A percentile compares a stretch with the other conserved stretches of the same genome.
phyloP scores from a whole-genome alignment of 2,888 invertebrate species.

The Phania funesta region DNA sequence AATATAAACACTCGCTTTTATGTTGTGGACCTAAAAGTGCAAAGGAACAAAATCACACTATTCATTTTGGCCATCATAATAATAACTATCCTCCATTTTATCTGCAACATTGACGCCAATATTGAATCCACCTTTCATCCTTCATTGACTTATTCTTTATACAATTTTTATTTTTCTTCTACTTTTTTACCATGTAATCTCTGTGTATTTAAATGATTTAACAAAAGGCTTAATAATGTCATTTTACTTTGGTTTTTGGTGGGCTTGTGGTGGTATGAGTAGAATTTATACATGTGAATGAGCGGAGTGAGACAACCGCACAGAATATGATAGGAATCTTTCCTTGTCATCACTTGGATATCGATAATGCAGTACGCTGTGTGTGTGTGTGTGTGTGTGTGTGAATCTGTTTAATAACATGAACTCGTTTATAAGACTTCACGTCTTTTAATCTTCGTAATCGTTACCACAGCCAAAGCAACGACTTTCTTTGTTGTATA shows the following conservation, averaged over 20 bases:
- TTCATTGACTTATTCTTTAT: not conserved
- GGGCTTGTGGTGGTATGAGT: not conserved
- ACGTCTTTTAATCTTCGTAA: constrained; percentile 30
- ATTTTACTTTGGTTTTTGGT: constrained; percentile 49
- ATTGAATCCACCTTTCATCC: constrained; percentile 3
- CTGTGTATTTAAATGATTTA: constrained; percentile 56
- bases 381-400: not conserved
- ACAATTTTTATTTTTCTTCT: not conserved
- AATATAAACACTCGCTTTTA: not conserved
- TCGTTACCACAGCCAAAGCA: not conserved
- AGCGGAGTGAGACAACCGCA: not conserved
- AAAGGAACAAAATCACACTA: not conserved
- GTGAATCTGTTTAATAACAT: not conserved
- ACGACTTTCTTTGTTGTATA: not conserved
- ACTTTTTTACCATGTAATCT: constrained; percentile 37
- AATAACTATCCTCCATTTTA: no score
- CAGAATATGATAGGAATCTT: constrained; percentile 58
- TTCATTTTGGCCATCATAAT: constrained; percentile 4
- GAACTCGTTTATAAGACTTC: not conserved
- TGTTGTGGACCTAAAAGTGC: not conserved
- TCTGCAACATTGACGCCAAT: not conserved
- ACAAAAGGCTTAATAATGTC: constrained; percentile 59
- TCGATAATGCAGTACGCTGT: not conserved
- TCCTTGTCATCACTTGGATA: constrained; percentile 42
- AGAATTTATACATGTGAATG: not conserved